Evolutionary conservation across 1,140 invertebrate genomes (phyloP).

Genomic region (Apolygus lucorum): DNA sequence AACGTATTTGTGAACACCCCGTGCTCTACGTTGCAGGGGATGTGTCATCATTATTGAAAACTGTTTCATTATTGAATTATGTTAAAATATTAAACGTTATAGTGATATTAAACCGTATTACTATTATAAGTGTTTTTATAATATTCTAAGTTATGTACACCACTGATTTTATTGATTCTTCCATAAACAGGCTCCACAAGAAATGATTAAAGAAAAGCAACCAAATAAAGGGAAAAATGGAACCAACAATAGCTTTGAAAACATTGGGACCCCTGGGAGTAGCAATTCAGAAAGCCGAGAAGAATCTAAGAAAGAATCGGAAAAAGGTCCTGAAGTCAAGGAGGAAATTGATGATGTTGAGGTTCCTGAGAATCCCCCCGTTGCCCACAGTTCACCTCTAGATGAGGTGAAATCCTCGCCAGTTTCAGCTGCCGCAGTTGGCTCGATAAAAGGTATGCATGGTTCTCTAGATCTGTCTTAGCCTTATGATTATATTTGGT

Average conservation of each 20-base stretch:
- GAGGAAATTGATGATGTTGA: constrained; percentile 25
- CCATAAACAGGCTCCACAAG: too few species aligned
- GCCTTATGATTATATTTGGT: too few species aligned
- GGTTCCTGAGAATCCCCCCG: constrained; percentile 7
- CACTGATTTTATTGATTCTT: too few species aligned
- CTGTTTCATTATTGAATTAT: too few species aligned
- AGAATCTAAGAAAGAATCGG: constrained; percentile 21
- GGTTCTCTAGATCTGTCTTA: too few species aligned
- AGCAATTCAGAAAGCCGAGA: constrained; percentile 11
- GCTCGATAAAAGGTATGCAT: background rate
- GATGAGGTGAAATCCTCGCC: constrained; percentile 28
- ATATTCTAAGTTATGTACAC: too few species aligned
- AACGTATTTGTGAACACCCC: too few species aligned
- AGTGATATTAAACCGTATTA: too few species aligned
- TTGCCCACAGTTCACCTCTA: constrained; percentile 27
- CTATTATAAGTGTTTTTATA: too few species aligned
- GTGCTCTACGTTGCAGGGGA: too few species aligned
- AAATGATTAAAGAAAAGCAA: constrained; percentile 29
- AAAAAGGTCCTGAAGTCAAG: constrained; percentile 27
- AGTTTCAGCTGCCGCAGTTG: background rate
- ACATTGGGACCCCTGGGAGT: constrained; percentile 17
- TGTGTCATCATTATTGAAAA: too few species aligned
- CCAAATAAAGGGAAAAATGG: constrained; percentile 27
- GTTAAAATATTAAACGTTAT: too few species aligned
- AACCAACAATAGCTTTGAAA: constrained; percentile 24